Conservation (phyloP, 2,888 invertebrate genomes). For the Drosophila demipolita region DNA sequence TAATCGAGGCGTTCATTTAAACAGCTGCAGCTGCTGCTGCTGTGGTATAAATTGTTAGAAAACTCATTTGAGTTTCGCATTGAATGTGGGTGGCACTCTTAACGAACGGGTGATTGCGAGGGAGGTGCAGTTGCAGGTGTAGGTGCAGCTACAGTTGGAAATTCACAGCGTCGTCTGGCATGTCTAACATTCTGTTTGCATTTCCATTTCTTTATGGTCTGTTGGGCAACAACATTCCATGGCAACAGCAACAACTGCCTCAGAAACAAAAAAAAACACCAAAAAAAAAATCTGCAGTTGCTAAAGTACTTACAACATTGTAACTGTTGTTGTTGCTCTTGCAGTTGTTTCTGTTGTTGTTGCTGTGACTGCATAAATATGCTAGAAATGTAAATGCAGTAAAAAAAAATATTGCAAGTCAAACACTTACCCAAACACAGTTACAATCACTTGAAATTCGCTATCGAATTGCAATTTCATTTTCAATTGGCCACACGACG, state of each 20-base stretch:
- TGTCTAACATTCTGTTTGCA: constrained; percentile 71
- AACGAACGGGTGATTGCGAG: not conserved
- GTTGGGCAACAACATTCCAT: constrained; percentile 53
- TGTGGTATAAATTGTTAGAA: not conserved
- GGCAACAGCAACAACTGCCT: constrained; percentile 27
- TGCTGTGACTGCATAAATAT: constrained; percentile 64
- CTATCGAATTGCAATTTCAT: constrained; percentile 49
- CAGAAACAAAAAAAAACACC: not conserved
- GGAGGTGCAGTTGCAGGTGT: constrained; percentile 20
- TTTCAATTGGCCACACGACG: constrained; percentile 46
- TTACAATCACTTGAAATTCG: constrained; percentile 43
- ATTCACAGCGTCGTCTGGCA: constrained; percentile 56
- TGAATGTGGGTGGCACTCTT: not conserved
- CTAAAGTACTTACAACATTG: constrained; percentile 56
- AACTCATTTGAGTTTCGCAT: constrained; percentile 33
- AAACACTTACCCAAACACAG: constrained; percentile 1
- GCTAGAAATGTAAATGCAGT: constrained; percentile 71
- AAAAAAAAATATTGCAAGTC: constrained; percentile 61
- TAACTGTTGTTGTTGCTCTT: constrained; percentile 18
- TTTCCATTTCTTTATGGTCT: constrained; percentile 72
- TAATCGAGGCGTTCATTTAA: constrained; percentile 46
- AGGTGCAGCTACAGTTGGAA: constrained; percentile 47
- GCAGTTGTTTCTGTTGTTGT: constrained; percentile 11
- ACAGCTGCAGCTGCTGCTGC: constrained; percentile 36
- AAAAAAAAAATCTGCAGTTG: constrained; percentile 42